These are phyloP conservation scores for Ectobius pallidus DNA, from an alignment of 2,888 invertebrate species.

Conservation along the genomic window DNA sequence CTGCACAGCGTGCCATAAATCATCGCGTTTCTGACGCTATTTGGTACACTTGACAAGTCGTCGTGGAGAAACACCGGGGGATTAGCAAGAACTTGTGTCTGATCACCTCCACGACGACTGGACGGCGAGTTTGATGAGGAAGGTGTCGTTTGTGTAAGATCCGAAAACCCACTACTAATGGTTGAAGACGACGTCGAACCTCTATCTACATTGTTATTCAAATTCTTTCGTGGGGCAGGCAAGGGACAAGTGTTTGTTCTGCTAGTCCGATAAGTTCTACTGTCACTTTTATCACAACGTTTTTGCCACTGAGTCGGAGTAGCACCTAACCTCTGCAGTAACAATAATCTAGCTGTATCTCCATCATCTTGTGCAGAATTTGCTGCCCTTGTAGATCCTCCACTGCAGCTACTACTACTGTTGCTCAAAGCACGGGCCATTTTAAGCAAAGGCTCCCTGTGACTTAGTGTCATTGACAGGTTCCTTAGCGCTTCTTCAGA, in stretches of 20 bases:
- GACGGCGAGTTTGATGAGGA: slow-evolving; percentile 36
- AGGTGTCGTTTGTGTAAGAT: slow-evolving; percentile 41
- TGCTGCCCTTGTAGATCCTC: slow-evolving; percentile 48
- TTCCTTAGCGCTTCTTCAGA: slow-evolving; percentile 56
- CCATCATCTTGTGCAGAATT: slow-evolving; percentile 46
- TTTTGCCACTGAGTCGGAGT: neutral
- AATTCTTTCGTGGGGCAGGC: slow-evolving; percentile 1
- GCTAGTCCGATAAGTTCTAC: neutral
- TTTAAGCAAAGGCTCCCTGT: slow-evolving; percentile 53
- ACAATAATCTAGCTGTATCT: neutral
- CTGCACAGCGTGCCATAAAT: slow-evolving; percentile 54
- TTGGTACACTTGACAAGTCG: slow-evolving; percentile 52
- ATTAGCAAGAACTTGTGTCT: slow-evolving; percentile 10
- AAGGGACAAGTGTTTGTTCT: neutral
- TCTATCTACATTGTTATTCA: neutral
- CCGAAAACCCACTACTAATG: slow-evolving; percentile 45
- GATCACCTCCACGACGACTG: slow-evolving; percentile 14
- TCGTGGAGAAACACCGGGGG: slow-evolving; percentile 52
- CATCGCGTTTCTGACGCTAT: slow-evolving; percentile 54
- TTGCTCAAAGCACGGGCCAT: slow-evolving; percentile 54
- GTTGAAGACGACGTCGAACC: slow-evolving; percentile 42
- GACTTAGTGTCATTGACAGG: slow-evolving; percentile 54
- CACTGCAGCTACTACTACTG: slow-evolving; percentile 51
- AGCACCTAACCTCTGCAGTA: slow-evolving; percentile 9
- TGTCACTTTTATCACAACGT: neutral